phyloP scores from a whole-genome alignment of 1,140 invertebrate genomes.

The Magallana gigas region DNA sequence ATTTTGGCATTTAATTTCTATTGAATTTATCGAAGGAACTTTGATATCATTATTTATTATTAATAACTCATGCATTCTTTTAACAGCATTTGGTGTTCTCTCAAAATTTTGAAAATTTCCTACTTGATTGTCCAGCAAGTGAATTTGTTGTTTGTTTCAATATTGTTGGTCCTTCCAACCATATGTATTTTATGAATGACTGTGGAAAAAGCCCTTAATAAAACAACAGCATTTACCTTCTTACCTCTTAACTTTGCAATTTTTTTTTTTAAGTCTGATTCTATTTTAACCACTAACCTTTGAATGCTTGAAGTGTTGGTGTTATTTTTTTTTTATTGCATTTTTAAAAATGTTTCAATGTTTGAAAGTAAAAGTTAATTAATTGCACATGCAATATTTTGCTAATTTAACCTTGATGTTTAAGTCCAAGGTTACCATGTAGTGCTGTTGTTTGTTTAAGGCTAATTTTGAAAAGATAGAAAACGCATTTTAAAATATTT shows the following conservation, averaged over 20 bases:
- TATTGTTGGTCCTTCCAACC: slow-evolving; percentile 26
- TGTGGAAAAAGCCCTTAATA: slow-evolving; percentile 15
- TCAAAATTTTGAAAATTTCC: too few species aligned
- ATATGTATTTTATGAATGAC: slow-evolving; percentile 16
- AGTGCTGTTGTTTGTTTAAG: slow-evolving; percentile 36
- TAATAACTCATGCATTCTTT: too few species aligned
- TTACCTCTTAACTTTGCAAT: too few species aligned
- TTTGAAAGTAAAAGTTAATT: background rate
- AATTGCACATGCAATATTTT: too few species aligned
- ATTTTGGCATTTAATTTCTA: too few species aligned
- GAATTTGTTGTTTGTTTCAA: slow-evolving; percentile 12
- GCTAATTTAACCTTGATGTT: background rate
- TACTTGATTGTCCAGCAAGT: background rate
- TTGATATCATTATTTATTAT: too few species aligned
- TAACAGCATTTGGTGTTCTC: too few species aligned
- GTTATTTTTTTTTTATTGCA: background rate
- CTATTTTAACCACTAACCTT: too few species aligned
- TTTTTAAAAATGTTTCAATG: background rate
- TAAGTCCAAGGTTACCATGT: background rate
- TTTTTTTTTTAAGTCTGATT: too few species aligned
- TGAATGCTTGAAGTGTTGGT: background rate
- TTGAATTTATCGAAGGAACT: too few species aligned
- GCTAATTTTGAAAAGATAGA: slow-evolving; percentile 53
- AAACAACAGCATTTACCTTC: background rate
- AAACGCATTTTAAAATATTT: slow-evolving; percentile 65